phyloP scores from a whole-genome alignment of 2,888 invertebrate species.

The Spilarctia lutea region DNA sequence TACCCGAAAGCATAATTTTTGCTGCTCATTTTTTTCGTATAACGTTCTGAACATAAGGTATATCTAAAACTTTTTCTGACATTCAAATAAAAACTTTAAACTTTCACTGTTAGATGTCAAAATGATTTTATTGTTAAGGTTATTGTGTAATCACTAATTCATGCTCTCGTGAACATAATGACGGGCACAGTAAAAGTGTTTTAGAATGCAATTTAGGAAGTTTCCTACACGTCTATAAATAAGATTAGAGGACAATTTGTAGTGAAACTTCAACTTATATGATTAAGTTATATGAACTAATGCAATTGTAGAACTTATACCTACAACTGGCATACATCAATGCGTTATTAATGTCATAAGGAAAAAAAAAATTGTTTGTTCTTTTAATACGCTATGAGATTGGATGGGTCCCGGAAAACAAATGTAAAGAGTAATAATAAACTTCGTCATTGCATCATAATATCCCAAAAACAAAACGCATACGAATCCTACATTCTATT shows the following conservation, averaged over 20 bases:
- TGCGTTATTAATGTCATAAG: too few relatives aligned
- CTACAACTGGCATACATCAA: background rate
- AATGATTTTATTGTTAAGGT: background rate
- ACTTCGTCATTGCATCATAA: background rate
- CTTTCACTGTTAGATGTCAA: background rate
- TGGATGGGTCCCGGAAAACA: too few relatives aligned
- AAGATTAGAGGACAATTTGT: conserved; percentile 5
- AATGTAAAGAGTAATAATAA: too few relatives aligned
- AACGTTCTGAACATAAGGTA: background rate
- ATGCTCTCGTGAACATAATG: conserved; percentile 26
- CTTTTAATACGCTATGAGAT: too few relatives aligned
- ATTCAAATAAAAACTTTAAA: conserved; percentile 12
- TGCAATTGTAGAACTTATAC: background rate
- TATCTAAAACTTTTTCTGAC: background rate
- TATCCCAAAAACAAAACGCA: background rate
- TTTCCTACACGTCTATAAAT: conserved; percentile 15
- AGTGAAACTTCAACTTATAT: conserved; percentile 1
- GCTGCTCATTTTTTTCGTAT: background rate
- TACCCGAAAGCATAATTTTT: background rate
- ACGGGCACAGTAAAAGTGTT: conserved; percentile 24
- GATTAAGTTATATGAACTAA: background rate
- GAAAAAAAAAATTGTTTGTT: too few relatives aligned
- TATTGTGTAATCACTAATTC: conserved; percentile 13
- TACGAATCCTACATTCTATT: conserved; percentile 7
- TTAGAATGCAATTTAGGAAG: conserved; percentile 18